These are phyloP conservation scores for Parthenolecanium corni DNA, from an alignment of 2,888 invertebrate genomes.

Conservation along the genomic window DNA sequence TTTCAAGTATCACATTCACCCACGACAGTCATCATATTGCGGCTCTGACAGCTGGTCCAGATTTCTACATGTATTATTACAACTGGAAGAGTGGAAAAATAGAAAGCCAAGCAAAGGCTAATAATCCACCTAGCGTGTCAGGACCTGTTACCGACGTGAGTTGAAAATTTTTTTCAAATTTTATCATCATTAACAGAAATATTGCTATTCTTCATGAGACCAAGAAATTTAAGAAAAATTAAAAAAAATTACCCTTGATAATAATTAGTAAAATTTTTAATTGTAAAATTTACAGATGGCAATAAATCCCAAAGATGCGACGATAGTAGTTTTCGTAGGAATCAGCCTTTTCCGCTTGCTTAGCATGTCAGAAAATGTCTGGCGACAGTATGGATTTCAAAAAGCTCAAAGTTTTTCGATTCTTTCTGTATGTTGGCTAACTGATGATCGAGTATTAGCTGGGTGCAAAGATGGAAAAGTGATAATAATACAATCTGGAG, in stretches of 20 bases:
- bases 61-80: constrained; percentile 68
- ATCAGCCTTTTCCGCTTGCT: constrained; percentile 58
- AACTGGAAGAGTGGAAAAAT: constrained; percentile 72
- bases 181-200: no score
- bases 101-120: constrained; percentile 60
- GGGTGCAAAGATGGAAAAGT: constrained; percentile 68
- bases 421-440: constrained; percentile 67
- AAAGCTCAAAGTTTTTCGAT: constrained; percentile 66
- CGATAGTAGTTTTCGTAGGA: constrained; percentile 56
- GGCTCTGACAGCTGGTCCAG: constrained; percentile 69
- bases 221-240: not conserved
- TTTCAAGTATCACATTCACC: constrained; percentile 63
- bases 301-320: constrained; percentile 65
- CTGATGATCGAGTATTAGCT: constrained; percentile 66
- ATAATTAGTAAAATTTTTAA: not conserved
- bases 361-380: constrained; percentile 62
- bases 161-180: not conserved
- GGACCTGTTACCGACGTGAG: constrained; percentile 51
- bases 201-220: no score
- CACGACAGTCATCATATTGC: constrained; percentile 69
- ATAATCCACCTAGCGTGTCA: constrained; percentile 52
- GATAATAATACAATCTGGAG: constrained; percentile 73
- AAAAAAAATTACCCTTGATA: no score
- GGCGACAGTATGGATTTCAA: constrained; percentile 72
- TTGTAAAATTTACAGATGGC: constrained; percentile 47